phyloP scores from a whole-genome alignment of 2,797 vertebrate species.

The Petrocephalus schoutedeni region DNA sequence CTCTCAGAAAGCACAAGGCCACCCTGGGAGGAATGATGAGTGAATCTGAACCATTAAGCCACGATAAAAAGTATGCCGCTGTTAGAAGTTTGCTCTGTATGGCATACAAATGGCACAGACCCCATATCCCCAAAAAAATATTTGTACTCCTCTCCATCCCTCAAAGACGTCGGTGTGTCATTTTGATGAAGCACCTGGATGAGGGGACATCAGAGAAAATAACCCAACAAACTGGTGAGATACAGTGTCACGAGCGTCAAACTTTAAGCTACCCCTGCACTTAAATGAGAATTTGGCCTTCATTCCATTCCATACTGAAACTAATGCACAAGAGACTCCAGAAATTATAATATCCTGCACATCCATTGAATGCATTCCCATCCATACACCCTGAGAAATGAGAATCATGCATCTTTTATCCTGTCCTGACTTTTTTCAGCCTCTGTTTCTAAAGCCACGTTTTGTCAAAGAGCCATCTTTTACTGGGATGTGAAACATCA shows the following conservation, averaged over 20 bases:
- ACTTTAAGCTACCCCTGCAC: neutral
- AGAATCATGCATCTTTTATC: slow-evolving; percentile 39
- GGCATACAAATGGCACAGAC: neutral
- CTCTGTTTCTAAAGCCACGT: slow-evolving; percentile 23
- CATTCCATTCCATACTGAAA: neutral
- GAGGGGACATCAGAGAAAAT: neutral
- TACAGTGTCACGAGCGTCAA: neutral
- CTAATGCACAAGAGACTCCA: neutral
- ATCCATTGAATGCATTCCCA: neutral
- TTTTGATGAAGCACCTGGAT: neutral
- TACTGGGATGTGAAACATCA: slow-evolving; percentile 48
- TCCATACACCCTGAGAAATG: slow-evolving; percentile 36
- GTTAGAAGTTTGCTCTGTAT: neutral
- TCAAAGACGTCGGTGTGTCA: neutral
- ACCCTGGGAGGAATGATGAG: neutral
- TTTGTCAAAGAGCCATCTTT: slow-evolving; percentile 36
- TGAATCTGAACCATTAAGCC: neutral
- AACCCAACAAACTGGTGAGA: neutral
- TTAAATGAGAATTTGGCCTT: neutral
- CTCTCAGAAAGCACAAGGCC: neutral
- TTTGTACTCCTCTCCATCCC: neutral
- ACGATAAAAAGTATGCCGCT: too few relatives aligned
- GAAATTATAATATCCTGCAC: neutral
- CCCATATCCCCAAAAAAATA: neutral
- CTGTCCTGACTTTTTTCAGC: slow-evolving; percentile 11